These are phyloP conservation scores for Fragum whitleyi DNA, from an alignment of 2,888 invertebrate species.

Conservation along the genomic window DNA sequence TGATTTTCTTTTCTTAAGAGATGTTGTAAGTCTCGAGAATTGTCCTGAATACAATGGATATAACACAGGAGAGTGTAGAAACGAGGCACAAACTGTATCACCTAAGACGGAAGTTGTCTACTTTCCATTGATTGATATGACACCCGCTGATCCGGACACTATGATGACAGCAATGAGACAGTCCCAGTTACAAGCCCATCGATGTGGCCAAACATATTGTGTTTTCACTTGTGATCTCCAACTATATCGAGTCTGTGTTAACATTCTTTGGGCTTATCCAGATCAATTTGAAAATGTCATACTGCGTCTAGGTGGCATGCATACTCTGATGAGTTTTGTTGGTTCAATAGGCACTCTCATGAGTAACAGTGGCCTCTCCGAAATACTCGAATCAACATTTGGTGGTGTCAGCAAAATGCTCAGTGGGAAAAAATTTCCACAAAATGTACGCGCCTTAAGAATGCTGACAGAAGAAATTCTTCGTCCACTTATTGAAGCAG, in stretches of 20 bases:
- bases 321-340: constrained; percentile 69
- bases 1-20: constrained; percentile 43
- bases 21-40: neutral
- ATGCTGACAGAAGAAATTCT: constrained; percentile 48
- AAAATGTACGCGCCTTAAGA: constrained; percentile 48
- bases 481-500: neutral
- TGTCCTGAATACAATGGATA: constrained; percentile 40
- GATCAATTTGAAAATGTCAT: constrained; percentile 49
- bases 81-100: constrained; percentile 32
- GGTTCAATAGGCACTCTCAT: constrained; percentile 63
- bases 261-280: constrained; percentile 63
- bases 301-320: constrained; percentile 69
- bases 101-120: constrained; percentile 55
- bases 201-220: constrained; percentile 42
- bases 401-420: constrained; percentile 67
- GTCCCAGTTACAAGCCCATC: constrained; percentile 26
- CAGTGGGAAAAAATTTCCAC: constrained; percentile 61
- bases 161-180: constrained; percentile 55
- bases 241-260: constrained; percentile 58
- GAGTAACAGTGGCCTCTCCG: constrained; percentile 64
- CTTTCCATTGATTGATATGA: constrained; percentile 59
- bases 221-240: constrained; percentile 61
- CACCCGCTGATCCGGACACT: constrained; percentile 51
- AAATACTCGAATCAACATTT: constrained; percentile 61
- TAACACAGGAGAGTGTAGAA: constrained; percentile 33